phyloP scores from a whole-genome alignment of 2,797 vertebrate genomes.

The Novumbra hubbsi region DNA sequence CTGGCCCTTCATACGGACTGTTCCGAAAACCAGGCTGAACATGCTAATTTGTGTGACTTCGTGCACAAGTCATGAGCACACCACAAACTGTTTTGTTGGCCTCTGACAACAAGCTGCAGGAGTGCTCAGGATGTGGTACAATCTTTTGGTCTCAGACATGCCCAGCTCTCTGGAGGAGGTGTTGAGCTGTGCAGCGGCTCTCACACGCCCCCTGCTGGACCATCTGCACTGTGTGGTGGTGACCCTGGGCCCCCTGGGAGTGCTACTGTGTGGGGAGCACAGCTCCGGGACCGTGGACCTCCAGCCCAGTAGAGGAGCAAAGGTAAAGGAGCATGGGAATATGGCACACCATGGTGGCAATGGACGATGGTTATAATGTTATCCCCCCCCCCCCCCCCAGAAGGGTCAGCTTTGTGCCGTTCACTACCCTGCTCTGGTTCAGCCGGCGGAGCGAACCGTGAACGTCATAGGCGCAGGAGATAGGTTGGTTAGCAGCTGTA shows the following conservation, averaged over 20 bases:
- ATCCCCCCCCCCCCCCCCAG: constrained; percentile 53
- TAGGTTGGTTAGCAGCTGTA: constrained; percentile 66
- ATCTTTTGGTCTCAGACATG: constrained; percentile 60
- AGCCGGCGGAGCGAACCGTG: constrained; percentile 71
- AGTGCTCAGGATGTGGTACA: constrained; percentile 33
- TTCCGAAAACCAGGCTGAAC: background rate
- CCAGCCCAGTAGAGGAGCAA: constrained; percentile 53
- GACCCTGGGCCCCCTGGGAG: constrained; percentile 78
- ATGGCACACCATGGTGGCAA: background rate
- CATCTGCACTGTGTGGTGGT: constrained; percentile 83
- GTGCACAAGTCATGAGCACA: background rate
- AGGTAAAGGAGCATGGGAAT: constrained; percentile 43
- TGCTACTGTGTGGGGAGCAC: constrained; percentile 81
- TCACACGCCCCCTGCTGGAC: constrained; percentile 85
- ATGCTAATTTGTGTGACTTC: background rate
- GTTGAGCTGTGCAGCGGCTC: constrained; percentile 66
- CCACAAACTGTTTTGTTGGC: background rate
- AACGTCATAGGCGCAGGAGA: constrained; percentile 92
- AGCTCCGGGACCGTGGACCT: constrained; percentile 71
- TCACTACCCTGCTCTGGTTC: constrained; percentile 78
- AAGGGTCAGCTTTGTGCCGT: constrained; percentile 73
- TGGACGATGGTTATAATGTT: background rate
- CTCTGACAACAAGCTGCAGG: background rate
- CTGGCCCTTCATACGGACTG: background rate
- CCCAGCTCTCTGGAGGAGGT: constrained; percentile 71